Evolutionary conservation across 1,140 invertebrate species (phyloP).

Genomic region (Cydia pomonella): DNA sequence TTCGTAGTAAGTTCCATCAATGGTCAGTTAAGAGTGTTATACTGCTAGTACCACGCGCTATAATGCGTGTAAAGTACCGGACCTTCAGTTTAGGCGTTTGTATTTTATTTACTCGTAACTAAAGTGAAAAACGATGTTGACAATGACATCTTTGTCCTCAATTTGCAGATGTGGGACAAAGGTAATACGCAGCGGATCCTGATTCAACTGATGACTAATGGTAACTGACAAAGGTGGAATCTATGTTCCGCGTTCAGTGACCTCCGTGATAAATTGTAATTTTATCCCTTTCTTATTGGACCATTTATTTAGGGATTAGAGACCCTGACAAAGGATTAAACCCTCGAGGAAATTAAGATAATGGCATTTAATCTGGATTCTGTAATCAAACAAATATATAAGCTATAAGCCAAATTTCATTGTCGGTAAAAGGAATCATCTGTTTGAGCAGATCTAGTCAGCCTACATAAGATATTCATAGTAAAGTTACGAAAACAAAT

Average conservation of each 20-base stretch:
- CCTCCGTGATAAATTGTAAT: neutral
- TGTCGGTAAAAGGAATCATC: too few species aligned
- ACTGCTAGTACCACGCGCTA: too few species aligned
- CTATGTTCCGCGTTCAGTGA: neutral
- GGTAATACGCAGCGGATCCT: neutral
- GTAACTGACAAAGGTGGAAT: constrained; percentile 12
- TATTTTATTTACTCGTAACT: neutral
- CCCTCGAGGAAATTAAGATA: too few species aligned
- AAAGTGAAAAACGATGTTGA: constrained; percentile 7
- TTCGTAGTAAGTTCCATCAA: too few species aligned
- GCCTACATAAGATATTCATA: too few species aligned
- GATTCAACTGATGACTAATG: constrained; percentile 13
- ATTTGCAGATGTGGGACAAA: neutral
- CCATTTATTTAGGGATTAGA: neutral
- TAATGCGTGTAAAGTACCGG: too few species aligned
- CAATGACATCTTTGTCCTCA: neutral
- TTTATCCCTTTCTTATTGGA: neutral
- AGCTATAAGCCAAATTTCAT: too few species aligned
- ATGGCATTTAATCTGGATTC: too few species aligned
- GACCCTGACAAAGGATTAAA: neutral
- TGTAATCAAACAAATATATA: too few species aligned
- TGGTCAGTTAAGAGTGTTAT: too few species aligned
- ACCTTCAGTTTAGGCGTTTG: neutral
- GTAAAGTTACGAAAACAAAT: too few species aligned
- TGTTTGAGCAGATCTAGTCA: too few species aligned